These are phyloP conservation scores for Irena cyanogastra DNA, from an alignment of 2,113 vertebrate species.

Conservation along the genomic window DNA sequence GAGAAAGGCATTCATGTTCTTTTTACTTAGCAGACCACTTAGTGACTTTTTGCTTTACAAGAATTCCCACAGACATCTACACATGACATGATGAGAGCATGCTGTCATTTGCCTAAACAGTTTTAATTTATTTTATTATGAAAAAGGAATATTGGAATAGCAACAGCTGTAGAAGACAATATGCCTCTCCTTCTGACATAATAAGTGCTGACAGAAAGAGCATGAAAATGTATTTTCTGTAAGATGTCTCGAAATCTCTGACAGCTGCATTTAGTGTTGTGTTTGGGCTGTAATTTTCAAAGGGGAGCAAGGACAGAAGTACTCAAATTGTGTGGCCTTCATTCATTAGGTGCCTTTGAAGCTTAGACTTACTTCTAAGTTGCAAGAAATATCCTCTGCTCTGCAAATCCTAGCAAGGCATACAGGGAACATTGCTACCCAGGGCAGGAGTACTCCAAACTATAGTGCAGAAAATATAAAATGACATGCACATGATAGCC, in stretches of 20 bases:
- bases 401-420: not conserved
- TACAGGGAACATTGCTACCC: not conserved
- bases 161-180: not conserved
- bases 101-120: not conserved
- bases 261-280: not conserved
- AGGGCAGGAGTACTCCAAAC: not conserved
- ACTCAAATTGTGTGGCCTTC: not conserved
- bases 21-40: not conserved
- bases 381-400: not conserved
- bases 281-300: not conserved
- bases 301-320: not conserved
- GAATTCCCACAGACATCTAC: slow-evolving; percentile 15
- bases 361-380: not conserved
- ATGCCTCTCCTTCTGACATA: not conserved
- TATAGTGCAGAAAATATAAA: not conserved
- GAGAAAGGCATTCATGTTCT: not conserved
- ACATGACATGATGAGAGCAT: not conserved
- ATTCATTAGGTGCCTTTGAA: not conserved
- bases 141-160: not conserved
- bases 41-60: not conserved
- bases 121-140: slow-evolving; percentile 5
- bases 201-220: not conserved
- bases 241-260: not conserved
- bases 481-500: fast-evolving
- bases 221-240: not conserved